phyloP scores from a whole-genome alignment of 2,888 invertebrate species.

The Coecobrya sp. region DNA sequence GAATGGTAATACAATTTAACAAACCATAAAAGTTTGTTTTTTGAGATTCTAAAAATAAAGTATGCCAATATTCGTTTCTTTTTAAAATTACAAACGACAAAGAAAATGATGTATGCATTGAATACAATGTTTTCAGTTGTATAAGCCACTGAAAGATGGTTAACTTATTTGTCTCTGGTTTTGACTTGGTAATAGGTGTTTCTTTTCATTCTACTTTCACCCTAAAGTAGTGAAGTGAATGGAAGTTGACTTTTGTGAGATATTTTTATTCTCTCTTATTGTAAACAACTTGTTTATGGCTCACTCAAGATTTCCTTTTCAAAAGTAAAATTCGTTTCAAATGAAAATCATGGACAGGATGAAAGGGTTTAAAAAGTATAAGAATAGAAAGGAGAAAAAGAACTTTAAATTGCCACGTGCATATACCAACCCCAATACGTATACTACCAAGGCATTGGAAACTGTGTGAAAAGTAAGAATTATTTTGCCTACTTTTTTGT shows the following conservation, averaged over 20 bases:
- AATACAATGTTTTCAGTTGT: not conserved
- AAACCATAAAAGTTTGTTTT: too few relatives aligned
- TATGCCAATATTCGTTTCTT: too few relatives aligned
- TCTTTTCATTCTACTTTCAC: constrained; percentile 32
- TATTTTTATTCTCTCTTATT: constrained; percentile 23
- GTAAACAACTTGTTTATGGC: constrained; percentile 34
- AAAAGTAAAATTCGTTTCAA: constrained; percentile 22
- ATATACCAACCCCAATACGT: not conserved
- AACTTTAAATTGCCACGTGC: constrained; percentile 7
- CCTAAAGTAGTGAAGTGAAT: not conserved
- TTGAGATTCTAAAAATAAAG: too few relatives aligned
- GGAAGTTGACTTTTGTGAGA: not conserved
- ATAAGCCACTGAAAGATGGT: not conserved
- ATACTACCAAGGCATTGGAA: not conserved
- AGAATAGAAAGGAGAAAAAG: not conserved
- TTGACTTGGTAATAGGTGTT: not conserved
- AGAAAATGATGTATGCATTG: not conserved
- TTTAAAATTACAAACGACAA: too few relatives aligned
- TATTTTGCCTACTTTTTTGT: constrained; percentile 40
- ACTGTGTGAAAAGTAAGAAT: not conserved
- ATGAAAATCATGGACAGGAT: constrained; percentile 17
- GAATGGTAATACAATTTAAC: not conserved
- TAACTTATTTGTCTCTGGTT: not conserved
- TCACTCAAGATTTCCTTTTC: constrained; percentile 32
- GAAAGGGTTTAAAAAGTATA: not conserved